phyloP scores from a whole-genome alignment of 2,797 vertebrate species.

The Prionace glauca region DNA sequence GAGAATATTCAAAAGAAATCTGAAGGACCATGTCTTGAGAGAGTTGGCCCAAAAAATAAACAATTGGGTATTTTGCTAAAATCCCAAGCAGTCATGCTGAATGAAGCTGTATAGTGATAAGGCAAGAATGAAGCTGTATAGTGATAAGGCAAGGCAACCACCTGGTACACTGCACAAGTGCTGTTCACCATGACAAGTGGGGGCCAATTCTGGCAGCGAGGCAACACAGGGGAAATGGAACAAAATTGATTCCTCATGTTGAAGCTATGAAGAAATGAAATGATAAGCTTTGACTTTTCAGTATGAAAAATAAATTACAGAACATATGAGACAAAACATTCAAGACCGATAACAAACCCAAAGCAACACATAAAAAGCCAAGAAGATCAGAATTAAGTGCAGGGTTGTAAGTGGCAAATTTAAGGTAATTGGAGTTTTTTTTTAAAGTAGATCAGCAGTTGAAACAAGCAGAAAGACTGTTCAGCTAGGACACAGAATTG shows the following conservation, averaged over 20 bases:
- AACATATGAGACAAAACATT: background rate
- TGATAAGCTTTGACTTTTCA: background rate
- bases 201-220: background rate
- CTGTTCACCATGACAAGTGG: background rate
- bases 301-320: background rate
- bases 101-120: background rate
- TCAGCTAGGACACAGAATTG: background rate
- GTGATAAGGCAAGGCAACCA: background rate
- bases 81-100: background rate
- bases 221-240: background rate
- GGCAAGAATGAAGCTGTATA: background rate
- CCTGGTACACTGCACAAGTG: background rate
- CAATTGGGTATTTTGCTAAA: background rate
- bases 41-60: background rate
- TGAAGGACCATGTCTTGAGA: background rate
- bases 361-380: background rate
- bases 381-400: background rate
- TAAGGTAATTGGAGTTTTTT: background rate
- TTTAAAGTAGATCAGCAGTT: background rate
- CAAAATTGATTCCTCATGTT: background rate
- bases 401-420: background rate
- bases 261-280: background rate
- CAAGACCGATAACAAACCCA: background rate
- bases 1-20: background rate
- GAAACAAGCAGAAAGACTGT: background rate